These are phyloP conservation scores for Grallaria varia DNA, from an alignment of 2,113 vertebrate species.

Conservation along the genomic window DNA sequence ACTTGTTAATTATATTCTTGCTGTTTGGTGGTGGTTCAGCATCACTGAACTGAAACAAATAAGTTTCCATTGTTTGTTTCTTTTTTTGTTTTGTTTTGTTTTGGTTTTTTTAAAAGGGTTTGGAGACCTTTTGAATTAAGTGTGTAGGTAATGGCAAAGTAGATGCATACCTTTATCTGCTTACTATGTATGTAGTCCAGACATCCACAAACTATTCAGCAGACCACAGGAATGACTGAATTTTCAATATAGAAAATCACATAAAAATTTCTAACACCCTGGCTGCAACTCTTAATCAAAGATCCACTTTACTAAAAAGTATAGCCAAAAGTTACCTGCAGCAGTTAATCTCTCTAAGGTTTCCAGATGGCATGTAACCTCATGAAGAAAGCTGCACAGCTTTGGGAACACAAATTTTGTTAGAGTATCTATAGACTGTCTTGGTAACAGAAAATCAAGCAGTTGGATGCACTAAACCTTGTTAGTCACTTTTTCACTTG, in stretches of 20 bases:
- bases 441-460: neutral
- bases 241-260: neutral
- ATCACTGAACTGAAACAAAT: constrained; percentile 24
- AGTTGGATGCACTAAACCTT: constrained; percentile 31
- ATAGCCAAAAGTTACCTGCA: neutral
- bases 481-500: constrained; percentile 36
- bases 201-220: neutral
- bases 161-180: constrained; percentile 26
- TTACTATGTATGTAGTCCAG: neutral
- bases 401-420: neutral
- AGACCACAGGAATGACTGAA: neutral
- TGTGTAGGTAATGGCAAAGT: neutral
- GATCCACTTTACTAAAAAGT: neutral
- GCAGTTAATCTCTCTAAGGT: constrained; percentile 10
- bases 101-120: neutral
- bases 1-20: neutral
- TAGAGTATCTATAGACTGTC: neutral
- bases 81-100: neutral
- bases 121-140: neutral
- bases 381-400: neutral
- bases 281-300: constrained; percentile 3
- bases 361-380: constrained; percentile 13
- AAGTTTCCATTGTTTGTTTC: neutral
- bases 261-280: neutral
- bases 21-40: neutral